Base-by-base conservation (phyloP, 2,113 vertebrate species). In the Speoplatyrhinus poulsoni region DNA sequence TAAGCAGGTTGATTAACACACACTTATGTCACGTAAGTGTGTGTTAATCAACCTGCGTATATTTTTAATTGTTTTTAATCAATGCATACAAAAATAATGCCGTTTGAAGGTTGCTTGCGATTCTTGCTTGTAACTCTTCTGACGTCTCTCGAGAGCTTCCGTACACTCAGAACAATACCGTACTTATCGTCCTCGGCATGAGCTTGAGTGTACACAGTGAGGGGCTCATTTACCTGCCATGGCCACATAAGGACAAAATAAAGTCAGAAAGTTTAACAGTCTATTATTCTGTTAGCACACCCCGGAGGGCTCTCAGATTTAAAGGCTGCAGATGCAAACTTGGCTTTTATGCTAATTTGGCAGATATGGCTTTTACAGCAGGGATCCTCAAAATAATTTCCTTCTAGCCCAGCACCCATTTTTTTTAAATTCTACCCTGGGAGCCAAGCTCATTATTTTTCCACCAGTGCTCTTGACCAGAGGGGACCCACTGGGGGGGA, bases 261-360 rank as follows among this genome's bases (percentile, higher is more conserved):
- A 82, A 73, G 87, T 75, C 74, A 60, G 80, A 75, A 86, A 72
- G 80, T 86, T 70, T 46, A 85, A 75, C 86, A 82, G 81, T 87
- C 81, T 77, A 88, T 89, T 89, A 83, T 81, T 82, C 83, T 12
- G 0, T 26, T 64, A 81, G 76, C 67, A 73, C 70, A 55, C 70
- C 79, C 82, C 69, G 0, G 62, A 84, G 83, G 79, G 67, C 58
- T 84, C 76, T 82, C 71, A 50, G 67, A 81, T 85, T 80, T 77
- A 81, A 81, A 85, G 67, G 73, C 75, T 65, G 64, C 62, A 72
- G 84, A 87, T 86, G 87, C 85, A 83, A 89, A 87, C 80, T 78
- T 77, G 53, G 75, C 83, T 83, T 84, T 88, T 84, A 89, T 90
- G 87, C 80, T 87, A 87, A 89, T 90, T 85, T 49, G 70, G 70